Conservation (phyloP, 2,888 invertebrate genomes). For the Drosophila siamana region DNA sequence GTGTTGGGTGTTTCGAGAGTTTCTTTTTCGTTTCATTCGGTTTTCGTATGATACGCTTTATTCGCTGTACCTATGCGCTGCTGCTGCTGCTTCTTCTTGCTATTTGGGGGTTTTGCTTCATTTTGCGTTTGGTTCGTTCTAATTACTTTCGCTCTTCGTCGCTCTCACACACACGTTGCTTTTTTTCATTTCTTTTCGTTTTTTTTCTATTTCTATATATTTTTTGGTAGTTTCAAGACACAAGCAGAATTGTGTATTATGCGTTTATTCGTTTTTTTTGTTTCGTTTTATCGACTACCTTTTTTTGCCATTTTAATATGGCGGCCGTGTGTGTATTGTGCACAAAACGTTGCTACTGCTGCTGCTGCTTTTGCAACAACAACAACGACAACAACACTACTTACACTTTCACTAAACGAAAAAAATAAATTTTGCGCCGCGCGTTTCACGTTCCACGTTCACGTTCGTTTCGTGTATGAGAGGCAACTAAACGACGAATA, state of each 20-base stretch:
- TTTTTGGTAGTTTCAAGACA: conserved; percentile 28
- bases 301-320: conserved; percentile 67
- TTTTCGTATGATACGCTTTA: conserved; percentile 34
- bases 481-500: conserved; percentile 62
- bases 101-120: conserved; percentile 28
- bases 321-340: conserved; percentile 67
- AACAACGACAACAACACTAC: conserved; percentile 64
- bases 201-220: conserved; percentile 29
- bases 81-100: conserved; percentile 56
- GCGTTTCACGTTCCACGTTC: conserved; percentile 67
- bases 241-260: conserved; percentile 42
- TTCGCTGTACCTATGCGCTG: conserved; percentile 57
- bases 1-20: conserved; percentile 37
- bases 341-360: conserved; percentile 61
- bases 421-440: conserved; percentile 63
- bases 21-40: conserved; percentile 26
- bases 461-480: conserved; percentile 63
- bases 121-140: conserved; percentile 51
- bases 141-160: conserved; percentile 64
- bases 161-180: conserved; percentile 24
- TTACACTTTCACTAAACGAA: conserved; percentile 73
- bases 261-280: conserved; percentile 26
- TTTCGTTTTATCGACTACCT: conserved; percentile 49
- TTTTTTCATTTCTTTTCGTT: conserved; percentile 32
- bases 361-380: conserved; percentile 36